Conservation (phyloP, 2,888 invertebrate genomes). For the Cyclophora punctaria region DNA sequence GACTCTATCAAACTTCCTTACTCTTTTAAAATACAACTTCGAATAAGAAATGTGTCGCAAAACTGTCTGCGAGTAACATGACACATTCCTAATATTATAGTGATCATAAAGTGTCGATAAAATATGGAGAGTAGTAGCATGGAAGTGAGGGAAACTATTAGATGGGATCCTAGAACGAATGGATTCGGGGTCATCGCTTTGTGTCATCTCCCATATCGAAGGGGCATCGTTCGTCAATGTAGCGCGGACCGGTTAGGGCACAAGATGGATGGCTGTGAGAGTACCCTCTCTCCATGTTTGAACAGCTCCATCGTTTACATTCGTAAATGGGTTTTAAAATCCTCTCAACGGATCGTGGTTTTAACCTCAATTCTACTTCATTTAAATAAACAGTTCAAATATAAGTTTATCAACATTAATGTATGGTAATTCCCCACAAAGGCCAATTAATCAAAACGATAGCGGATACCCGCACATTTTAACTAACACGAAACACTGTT, state of each 20-base stretch:
- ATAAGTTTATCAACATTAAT: no score
- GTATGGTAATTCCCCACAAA: conserved; percentile 16
- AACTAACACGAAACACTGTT: conserved; percentile 31
- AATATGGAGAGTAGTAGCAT: conserved; percentile 55
- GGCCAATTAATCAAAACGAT: conserved; percentile 25
- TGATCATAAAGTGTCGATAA: conserved; percentile 60
- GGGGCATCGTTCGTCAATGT: conserved; percentile 53
- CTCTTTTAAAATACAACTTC: no score
- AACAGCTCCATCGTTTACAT: conserved; percentile 38
- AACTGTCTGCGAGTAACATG: conserved; percentile 43
- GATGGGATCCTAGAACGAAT: conserved; percentile 45
- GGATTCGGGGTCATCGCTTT: conserved; percentile 64
- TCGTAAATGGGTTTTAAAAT: conserved; percentile 52
- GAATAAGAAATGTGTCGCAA: conserved; percentile 3
- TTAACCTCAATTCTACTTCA: background rate
- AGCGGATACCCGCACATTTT: conserved; percentile 23
- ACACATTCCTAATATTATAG: conserved; percentile 50
- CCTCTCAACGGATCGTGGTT: conserved; percentile 6
- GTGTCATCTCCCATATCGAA: conserved; percentile 62
- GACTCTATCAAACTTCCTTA: no score
- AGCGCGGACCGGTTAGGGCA: conserved; percentile 31
- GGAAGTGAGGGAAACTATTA: conserved; percentile 52
- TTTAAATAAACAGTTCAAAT: no score
- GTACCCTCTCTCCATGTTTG: conserved; percentile 26
- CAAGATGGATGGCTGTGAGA: conserved; percentile 47